Base-by-base conservation (phyloP, 2,888 invertebrate species). In the Pseudococcus longispinus region DNA sequence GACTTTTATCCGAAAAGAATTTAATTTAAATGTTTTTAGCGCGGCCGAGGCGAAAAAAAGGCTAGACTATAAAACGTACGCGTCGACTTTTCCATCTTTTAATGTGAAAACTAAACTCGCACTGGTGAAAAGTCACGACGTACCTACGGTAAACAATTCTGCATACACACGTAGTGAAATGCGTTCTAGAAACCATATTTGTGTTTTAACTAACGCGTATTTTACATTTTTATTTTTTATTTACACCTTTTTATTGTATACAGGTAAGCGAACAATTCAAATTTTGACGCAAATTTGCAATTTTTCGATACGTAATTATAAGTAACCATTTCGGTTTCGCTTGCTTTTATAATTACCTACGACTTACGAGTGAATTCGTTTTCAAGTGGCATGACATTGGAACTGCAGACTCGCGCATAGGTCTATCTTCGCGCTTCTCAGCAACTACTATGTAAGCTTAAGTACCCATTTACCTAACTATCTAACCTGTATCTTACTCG, bases 11-110 rank as follows among this genome's bases (percentile, higher is more conserved):
- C 42, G 77, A 80, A 8, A 42, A 29, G 51, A 80, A 86, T 86
- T 51, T 86, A 86, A 86, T 86, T 86, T 86, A 55, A 26, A 86
- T 80, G 51, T 80, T 77, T 44, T 80, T 80, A 37, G 42, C 77
- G 77, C 15, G 70, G 18, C 77, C 23, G 77, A 70, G 1, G 29
- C 29, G 18, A 70, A 70, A 70, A 29, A 23, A 60, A 60, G 13
- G 18, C 74, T 4, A 74, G 32, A 42, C 77, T 80, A 86, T 86
- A 86, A 86, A 86, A 77, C 46, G 18, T 55, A 32, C 9, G 32
- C 51, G 85, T 23, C 29, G 26, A 37, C 42, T 80, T 80, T 42
- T 80, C 20, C 20, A 13, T 9, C n/a, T 20, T 42, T 42, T 42
- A 80, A 80, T 18, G 77, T 80, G 42, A 11, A 80, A 80, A n/a